phyloP scores from a whole-genome alignment of 2,888 invertebrate species.

The Drosophila subquinaria region DNA sequence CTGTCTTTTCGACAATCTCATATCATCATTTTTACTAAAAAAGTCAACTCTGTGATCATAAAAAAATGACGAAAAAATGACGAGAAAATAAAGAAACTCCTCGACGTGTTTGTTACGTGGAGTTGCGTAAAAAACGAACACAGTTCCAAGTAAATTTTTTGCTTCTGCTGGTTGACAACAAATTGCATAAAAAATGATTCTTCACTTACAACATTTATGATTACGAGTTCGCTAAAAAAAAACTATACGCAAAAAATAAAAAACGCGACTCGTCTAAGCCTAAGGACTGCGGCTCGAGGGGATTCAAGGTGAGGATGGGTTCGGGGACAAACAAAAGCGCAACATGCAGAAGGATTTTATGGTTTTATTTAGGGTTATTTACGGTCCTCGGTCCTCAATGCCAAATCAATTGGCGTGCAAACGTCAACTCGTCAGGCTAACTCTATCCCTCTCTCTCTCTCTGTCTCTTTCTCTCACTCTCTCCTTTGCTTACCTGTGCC shows the following conservation, averaged over 20 bases:
- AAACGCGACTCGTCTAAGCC: slow-evolving; percentile 17
- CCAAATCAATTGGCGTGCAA: slow-evolving; percentile 78
- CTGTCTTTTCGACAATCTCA: slow-evolving; percentile 26
- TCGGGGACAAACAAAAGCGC: slow-evolving; percentile 57
- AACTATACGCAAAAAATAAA: slow-evolving; percentile 16
- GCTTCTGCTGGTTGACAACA: slow-evolving; percentile 50
- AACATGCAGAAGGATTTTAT: slow-evolving; percentile 84
- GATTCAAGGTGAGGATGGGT: slow-evolving; percentile 69
- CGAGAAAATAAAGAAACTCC: slow-evolving; percentile 11
- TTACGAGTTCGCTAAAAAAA: slow-evolving; percentile 70
- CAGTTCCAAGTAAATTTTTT: slow-evolving; percentile 50
- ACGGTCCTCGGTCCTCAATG: slow-evolving; percentile 63
- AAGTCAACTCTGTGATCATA: slow-evolving; percentile 66
- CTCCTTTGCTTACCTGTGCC: slow-evolving; percentile 42
- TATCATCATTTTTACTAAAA: slow-evolving; percentile 61
- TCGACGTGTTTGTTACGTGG: slow-evolving; percentile 49
- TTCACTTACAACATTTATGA: slow-evolving; percentile 53
- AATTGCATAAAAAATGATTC: slow-evolving; percentile 79
- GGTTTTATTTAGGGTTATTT: slow-evolving; percentile 84
- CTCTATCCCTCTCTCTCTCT: slow-evolving; percentile 10
- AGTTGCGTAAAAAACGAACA: slow-evolving; percentile 78
- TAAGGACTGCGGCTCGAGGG: slow-evolving; percentile 10
- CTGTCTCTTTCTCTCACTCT: not conserved
- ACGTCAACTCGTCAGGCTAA: slow-evolving; percentile 70
- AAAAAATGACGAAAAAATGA: slow-evolving; percentile 34